Conservation (phyloP, 1,140 invertebrate genomes). For the Nylanderia fulva region DNA sequence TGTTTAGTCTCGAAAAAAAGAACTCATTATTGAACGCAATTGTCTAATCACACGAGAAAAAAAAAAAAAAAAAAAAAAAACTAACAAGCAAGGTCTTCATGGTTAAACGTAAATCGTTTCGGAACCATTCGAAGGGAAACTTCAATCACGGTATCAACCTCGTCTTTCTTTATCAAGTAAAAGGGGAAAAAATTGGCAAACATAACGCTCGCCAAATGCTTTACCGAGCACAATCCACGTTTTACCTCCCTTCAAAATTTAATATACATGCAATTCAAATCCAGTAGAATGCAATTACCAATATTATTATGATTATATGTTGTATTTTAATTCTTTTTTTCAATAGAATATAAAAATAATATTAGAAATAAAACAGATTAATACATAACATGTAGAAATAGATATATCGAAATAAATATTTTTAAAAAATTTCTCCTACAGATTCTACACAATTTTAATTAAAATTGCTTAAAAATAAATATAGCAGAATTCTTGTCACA, state of each 20-base stretch:
- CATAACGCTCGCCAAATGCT: neutral
- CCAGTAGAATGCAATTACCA: neutral
- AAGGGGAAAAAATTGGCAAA: neutral
- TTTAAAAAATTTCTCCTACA: neutral
- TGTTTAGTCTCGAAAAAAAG: conserved; percentile 69
- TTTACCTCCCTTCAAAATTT: neutral
- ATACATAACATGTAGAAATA: neutral
- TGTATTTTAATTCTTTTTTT: neutral
- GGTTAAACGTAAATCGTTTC: conserved; percentile 63
- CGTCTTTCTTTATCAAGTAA: neutral
- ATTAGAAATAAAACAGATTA: neutral
- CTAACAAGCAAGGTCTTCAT: conserved; percentile 55
- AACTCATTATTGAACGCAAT: conserved; percentile 73
- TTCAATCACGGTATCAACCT: neutral
- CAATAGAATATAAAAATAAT: conserved; percentile 27
- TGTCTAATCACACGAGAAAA: conserved; percentile 70
- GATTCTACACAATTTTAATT: neutral
- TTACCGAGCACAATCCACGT: neutral
- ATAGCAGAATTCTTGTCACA: neutral
- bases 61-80: conserved; percentile 18
- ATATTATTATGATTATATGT: conserved; percentile 21
- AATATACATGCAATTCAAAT: neutral
- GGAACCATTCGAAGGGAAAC: neutral
- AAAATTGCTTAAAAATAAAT: neutral
- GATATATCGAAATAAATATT: neutral